phyloP scores from a whole-genome alignment of 2,113 vertebrate genomes.

The Pelobates fuscus region DNA sequence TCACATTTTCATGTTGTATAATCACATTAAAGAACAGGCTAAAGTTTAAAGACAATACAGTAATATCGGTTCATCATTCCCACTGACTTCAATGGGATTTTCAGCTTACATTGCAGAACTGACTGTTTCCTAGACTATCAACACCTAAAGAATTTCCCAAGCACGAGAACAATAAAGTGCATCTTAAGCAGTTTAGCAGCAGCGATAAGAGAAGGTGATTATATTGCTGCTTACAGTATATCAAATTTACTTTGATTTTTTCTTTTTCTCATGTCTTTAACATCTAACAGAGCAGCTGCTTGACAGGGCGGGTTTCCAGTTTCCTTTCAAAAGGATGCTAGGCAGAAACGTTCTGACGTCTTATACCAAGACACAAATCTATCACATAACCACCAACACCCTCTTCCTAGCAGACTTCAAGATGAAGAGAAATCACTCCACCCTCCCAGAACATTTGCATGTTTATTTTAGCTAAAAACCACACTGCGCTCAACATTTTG shows the following conservation, averaged over 20 bases:
- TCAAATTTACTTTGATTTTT: slow-evolving; percentile 37
- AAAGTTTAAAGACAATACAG: not conserved
- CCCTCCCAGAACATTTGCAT: slow-evolving; percentile 53
- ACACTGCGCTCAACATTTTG: slow-evolving; percentile 51
- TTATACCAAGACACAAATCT: slow-evolving; percentile 52
- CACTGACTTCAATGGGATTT: not conserved
- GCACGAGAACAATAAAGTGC: slow-evolving; percentile 23
- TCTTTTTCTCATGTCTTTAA: slow-evolving; percentile 21
- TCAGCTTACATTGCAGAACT: not conserved
- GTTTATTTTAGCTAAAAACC: slow-evolving; percentile 48
- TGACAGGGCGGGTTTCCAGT: slow-evolving; percentile 64
- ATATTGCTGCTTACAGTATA: slow-evolving; percentile 1
- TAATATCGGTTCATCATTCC: not conserved
- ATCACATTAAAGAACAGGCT: not conserved
- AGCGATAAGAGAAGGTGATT: slow-evolving; percentile 21
- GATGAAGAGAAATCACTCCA: slow-evolving; percentile 52
- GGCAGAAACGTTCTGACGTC: slow-evolving; percentile 63
- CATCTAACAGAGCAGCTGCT: slow-evolving; percentile 59
- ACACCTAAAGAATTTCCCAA: slow-evolving; percentile 36
- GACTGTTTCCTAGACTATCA: slow-evolving; percentile 31
- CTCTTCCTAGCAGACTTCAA: slow-evolving; percentile 50
- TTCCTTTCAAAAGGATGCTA: slow-evolving; percentile 60
- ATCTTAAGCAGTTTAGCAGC: slow-evolving; percentile 29
- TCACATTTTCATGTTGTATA: no score
- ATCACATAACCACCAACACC: slow-evolving; percentile 63